Percentiles rank a stretch among this genome's conserved stretches.
phyloP scores from a whole-genome alignment of 1,140 invertebrate species.

The Musca vetustissima region DNA sequence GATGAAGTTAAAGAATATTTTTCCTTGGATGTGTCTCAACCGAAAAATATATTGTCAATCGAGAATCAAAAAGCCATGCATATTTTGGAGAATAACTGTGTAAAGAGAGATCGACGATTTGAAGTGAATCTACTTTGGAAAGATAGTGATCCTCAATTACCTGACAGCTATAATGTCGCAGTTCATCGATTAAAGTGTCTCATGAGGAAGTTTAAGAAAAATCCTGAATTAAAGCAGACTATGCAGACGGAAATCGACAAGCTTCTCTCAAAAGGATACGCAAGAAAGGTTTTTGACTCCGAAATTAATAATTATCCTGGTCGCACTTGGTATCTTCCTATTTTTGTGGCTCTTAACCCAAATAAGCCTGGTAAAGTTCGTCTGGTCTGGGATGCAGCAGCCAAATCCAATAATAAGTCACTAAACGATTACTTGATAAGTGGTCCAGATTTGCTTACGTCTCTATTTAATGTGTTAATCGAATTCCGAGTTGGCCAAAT shows the following conservation, averaged over 20 bases:
- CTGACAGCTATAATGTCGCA: background rate
- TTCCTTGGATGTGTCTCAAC: background rate
- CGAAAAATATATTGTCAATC: background rate
- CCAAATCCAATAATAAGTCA: conserved; percentile 27
- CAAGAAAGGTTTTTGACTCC: conserved; percentile 14
- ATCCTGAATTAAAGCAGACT: background rate
- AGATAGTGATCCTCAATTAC: background rate
- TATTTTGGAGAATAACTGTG: background rate
- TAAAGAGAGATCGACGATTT: background rate
- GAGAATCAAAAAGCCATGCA: background rate
- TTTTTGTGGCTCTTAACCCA: conserved; percentile 38
- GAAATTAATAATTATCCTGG: background rate
- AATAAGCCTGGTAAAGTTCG: conserved; percentile 39
- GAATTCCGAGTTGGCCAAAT: conserved; percentile 39
- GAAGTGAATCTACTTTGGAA: conserved; percentile 1
- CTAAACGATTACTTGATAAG: conserved; percentile 37
- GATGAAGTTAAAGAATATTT: background rate
- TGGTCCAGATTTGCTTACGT: conserved; percentile 39
- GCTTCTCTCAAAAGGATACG: conserved; percentile 15
- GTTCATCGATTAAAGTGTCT: background rate
- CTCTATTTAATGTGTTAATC: conserved; percentile 40
- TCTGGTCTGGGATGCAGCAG: conserved; percentile 40
- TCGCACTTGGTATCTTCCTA: conserved; percentile 40
- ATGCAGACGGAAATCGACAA: conserved; percentile 17
- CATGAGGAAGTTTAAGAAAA: conserved; percentile 5